Evolutionary conservation across 2,113 vertebrate species (phyloP).

Genomic region (Trogon melanurus): DNA sequence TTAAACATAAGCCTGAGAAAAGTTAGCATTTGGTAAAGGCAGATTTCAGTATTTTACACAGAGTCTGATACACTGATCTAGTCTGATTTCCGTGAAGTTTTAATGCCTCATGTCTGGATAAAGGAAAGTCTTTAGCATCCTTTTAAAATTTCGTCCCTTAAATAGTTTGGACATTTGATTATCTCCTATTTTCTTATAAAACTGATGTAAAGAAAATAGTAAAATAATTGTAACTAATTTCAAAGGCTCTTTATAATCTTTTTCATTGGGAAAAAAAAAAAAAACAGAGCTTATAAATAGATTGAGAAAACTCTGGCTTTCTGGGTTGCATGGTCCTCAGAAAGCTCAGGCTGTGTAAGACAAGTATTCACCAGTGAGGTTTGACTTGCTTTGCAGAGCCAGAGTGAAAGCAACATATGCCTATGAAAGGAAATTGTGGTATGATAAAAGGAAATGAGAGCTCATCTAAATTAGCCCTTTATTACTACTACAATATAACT

Average conservation of each 20-base stretch:
- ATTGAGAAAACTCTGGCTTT: not conserved
- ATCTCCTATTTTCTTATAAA: not conserved
- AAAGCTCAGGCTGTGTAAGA: not conserved
- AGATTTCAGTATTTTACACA: not conserved
- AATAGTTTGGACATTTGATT: not conserved
- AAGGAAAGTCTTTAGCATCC: not conserved
- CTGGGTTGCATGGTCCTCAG: fast-evolving
- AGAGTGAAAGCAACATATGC: not conserved
- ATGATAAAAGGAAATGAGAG: not conserved
- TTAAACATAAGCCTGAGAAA: not conserved
- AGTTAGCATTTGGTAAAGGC: not conserved
- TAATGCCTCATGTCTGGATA: not conserved
- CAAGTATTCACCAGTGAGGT: not conserved
- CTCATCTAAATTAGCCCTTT: not conserved
- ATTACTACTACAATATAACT: not conserved
- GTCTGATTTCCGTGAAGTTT: not conserved
- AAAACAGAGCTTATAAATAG: not conserved
- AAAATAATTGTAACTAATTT: not conserved
- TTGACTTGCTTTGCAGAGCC: not conserved
- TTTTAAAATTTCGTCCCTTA: not conserved
- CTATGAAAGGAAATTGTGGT: not conserved
- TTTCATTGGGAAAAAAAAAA: not conserved
- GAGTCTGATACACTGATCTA: not conserved
- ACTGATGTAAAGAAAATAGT: not conserved
- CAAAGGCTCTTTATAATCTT: not conserved